Evolutionary conservation across 2,888 invertebrate species (phyloP), one percentile per base, ranked within the genome.

Genomic region (Acleris literana): DNA sequence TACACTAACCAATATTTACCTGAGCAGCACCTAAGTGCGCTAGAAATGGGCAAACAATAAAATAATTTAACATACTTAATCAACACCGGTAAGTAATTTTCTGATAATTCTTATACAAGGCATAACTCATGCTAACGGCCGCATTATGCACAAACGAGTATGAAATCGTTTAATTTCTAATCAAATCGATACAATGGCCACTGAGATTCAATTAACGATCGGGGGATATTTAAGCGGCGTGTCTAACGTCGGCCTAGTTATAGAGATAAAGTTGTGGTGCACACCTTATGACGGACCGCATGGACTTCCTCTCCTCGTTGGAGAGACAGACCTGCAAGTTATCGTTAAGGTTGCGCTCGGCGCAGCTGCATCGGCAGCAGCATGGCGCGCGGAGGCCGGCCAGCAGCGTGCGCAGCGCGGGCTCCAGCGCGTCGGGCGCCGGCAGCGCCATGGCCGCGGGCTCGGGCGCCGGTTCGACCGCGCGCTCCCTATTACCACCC

Each of bases 201-300:
- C 39, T 39, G 53, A 73, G 51, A 71, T 79, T 77, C 72, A 76
- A 81, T 84, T 76, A 76, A 79, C 76, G 69, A 69, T 73, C 69
- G 43, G 68, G 68, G 71, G 22, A 71, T 74, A 16, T n/a, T n/a
- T 44, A 44, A 44, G 71, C 70, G 72, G 69, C 53, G 51, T 51
- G 54, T 63, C 70, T 60, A 64, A 61, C 74, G 74, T 76, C 76
- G 73, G 73, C 65, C 74, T 78, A 70, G 62, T 4, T 17, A 59
- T 76, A 83, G 83, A 83, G 78, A 84, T 82, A 81, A 75, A 74
- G 77, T 64, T 70, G 55, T 70, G 72, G 25, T 82, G 83, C 87
- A 86, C 94, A 95, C 95, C 95, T 95, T 85, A 95, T 94, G 69
- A 95, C 94, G 46, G 95, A 95, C 71, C 94, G 93, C 92, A 95